Evolutionary conservation across 2,888 invertebrate genomes (phyloP).

Genomic region (Eilema sororculum): DNA sequence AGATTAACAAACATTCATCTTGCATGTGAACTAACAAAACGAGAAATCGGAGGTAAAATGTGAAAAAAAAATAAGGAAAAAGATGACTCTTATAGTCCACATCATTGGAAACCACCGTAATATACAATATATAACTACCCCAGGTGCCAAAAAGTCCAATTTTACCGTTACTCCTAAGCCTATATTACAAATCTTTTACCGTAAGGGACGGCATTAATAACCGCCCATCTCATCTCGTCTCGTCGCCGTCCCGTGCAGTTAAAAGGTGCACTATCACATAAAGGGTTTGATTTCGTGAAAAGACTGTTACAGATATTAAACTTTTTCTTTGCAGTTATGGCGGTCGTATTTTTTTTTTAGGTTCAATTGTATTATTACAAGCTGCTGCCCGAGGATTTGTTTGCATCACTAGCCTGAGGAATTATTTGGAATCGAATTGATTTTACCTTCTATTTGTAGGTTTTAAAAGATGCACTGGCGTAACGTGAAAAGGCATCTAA

Average conservation of each 20-base stretch:
- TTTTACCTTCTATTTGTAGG: too few relatives aligned
- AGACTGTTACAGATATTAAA: slow-evolving; percentile 47
- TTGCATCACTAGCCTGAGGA: not conserved
- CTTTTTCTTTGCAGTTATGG: slow-evolving; percentile 47
- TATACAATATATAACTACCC: not conserved
- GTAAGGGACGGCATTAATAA: not conserved
- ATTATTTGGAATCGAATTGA: not conserved
- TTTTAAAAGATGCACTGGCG: too few relatives aligned
- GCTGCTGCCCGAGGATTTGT: not conserved
- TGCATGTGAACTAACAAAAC: too few relatives aligned
- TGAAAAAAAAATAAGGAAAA: too few relatives aligned
- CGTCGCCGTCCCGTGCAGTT: slow-evolving; percentile 32
- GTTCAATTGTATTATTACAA: slow-evolving; percentile 38
- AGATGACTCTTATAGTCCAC: too few relatives aligned
- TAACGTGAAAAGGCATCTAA: too few relatives aligned
- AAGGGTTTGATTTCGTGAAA: slow-evolving; percentile 50
- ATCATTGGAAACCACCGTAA: too few relatives aligned
- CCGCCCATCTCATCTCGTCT: slow-evolving; percentile 13
- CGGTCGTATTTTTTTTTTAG: slow-evolving; percentile 36
- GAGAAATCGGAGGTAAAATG: too few relatives aligned
- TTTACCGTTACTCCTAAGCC: not conserved
- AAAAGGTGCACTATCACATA: slow-evolving; percentile 31
- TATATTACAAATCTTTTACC: not conserved
- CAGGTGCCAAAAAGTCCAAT: not conserved
- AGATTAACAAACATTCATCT: too few relatives aligned